Percentiles rank a stretch among this genome's conserved stretches.
phyloP scores from a whole-genome alignment of 2,888 invertebrate genomes.

The Hofmannophila pseudospretella region DNA sequence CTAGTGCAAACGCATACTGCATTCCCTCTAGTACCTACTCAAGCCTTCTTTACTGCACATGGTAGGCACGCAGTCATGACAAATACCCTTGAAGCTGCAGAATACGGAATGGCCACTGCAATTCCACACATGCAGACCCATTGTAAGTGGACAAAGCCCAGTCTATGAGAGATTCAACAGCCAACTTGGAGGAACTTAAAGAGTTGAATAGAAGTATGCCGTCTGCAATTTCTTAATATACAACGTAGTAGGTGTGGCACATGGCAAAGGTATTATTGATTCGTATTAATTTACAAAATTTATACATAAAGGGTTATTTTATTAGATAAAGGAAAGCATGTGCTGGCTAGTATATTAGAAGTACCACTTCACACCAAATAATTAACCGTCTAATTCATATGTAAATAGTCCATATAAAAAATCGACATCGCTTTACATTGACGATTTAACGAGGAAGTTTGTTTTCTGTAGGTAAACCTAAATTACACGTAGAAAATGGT shows the following conservation, averaged over 20 bases:
- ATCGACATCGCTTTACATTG: too few relatives aligned
- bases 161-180: slow-evolving; percentile 50
- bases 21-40: slow-evolving; percentile 18
- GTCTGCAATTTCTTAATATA: neutral
- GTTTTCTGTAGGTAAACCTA: too few relatives aligned
- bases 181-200: slow-evolving; percentile 60
- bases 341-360: too few relatives aligned
- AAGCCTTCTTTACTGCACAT: slow-evolving; percentile 13
- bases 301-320: too few relatives aligned
- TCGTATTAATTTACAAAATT: too few relatives aligned
- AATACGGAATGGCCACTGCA: slow-evolving; percentile 34
- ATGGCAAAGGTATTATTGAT: neutral
- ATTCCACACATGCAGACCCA: slow-evolving; percentile 59
- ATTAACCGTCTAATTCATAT: too few relatives aligned
- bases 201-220: slow-evolving; percentile 56
- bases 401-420: too few relatives aligned
- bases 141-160: slow-evolving; percentile 64
- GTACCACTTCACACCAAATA: too few relatives aligned
- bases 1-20: slow-evolving; percentile 29
- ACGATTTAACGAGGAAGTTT: too few relatives aligned
- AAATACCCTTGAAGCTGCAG: slow-evolving; percentile 36
- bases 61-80: slow-evolving; percentile 36
- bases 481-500: too few relatives aligned
- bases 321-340: too few relatives aligned
- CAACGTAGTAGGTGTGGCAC: too few relatives aligned